A percentile compares a stretch with the other conserved stretches of the same genome.
Conservation (phyloP, 2,888 invertebrate species). For the Lasioglossum leucozonium region DNA sequence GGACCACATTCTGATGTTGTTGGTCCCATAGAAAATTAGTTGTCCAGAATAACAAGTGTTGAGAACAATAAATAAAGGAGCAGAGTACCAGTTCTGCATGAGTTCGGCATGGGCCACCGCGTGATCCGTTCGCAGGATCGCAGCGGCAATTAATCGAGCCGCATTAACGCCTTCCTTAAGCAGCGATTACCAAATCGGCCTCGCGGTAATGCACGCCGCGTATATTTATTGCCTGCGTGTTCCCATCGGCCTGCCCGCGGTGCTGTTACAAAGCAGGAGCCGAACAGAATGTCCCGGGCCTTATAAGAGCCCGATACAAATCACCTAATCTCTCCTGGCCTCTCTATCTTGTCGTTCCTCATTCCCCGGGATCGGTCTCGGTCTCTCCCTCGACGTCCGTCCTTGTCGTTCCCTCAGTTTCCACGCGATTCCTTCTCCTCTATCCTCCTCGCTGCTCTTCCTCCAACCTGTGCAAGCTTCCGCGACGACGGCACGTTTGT, state of each 20-base stretch:
- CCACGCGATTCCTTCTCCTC: constrained; percentile 49
- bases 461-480: constrained; percentile 47
- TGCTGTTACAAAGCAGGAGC: not conserved
- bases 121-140: not conserved
- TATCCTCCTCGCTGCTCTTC: constrained; percentile 39
- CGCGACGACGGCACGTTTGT: constrained; percentile 63
- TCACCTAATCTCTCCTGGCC: constrained; percentile 63
- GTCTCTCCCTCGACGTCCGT: not conserved
- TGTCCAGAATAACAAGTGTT: not conserved
- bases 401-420: constrained; percentile 32
- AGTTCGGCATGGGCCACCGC: not conserved
- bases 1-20: not conserved
- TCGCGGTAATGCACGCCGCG: constrained; percentile 21
- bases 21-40: no score
- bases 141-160: constrained; percentile 39
- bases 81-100: not conserved
- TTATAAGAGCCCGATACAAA: constrained; percentile 71
- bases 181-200: constrained; percentile 54
- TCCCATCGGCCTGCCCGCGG: not conserved
- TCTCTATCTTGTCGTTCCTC: constrained; percentile 24
- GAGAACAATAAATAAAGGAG: not conserved
- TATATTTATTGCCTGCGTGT: constrained; percentile 41
- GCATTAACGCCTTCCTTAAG: constrained; percentile 51
- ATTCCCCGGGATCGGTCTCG: not conserved
- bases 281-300: constrained; percentile 35